Base-by-base conservation (phyloP, 1,140 invertebrate genomes). In the Trichomalopsis sarcophagae region DNA sequence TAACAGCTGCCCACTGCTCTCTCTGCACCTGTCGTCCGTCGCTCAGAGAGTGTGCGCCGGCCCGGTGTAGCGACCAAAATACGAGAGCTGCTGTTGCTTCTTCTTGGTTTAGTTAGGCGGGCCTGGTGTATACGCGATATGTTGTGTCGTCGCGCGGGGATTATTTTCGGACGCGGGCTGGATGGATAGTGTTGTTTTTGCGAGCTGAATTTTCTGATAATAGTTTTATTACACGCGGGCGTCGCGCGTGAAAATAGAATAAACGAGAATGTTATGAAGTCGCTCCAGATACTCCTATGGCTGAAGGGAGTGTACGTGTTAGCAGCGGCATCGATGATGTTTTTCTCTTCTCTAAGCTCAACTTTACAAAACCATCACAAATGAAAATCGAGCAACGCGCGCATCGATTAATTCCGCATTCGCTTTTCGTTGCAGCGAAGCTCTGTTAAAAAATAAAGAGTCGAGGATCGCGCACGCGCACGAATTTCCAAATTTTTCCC, bases 1-100 rank as follows among this genome's bases (percentile, higher is more conserved):
- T 85, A 89, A 89, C 90, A 90, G 90, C 90, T 90, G 90, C 85
- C 86, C 30, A 33, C 76, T 74, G 55, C n/a, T 27, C 17, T 62
- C 17, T 55, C 50, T 62, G 88, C 88, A 88, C 89, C 89, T 89
- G 89, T 88, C 87, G 85, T 33, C 76, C 83, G 86, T 86, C 86
- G 87, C 84, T 88, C 88, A 88, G 44, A 2, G 21, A 21, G 75
- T 85, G 88, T 47, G 33, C 5, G 27, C 27, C 27, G 89, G 9
- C 40, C 40, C 40, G 40, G 40, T 44, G 88, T 23, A 14, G 36
- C 69, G 69, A 71, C 69, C 69, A 71, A 71, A 71, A 71, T 71
- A 71, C 69, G 69, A 30, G 69, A 23, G 69, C n/a, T n/a, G 1
- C 14, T 30, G 55, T 11, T 80, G 36, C 68, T 78, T 78, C 76